These are phyloP conservation scores for Montipora capricornis DNA, from an alignment of 64 coral and sea anemone species.

Conservation along the genomic window DNA sequence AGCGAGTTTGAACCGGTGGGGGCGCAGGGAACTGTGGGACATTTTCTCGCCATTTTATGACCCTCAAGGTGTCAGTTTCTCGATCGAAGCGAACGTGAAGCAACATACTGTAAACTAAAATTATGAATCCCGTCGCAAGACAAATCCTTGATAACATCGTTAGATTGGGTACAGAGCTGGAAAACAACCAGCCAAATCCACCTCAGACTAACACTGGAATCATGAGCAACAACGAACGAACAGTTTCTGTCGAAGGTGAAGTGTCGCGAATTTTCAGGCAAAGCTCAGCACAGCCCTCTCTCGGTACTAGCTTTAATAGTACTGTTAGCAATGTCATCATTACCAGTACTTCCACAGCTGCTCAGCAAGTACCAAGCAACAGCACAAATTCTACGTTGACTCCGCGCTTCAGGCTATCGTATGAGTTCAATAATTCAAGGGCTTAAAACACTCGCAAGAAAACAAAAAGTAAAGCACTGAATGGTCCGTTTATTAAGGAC, in stretches of 20 bases:
- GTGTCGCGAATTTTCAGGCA: neutral
- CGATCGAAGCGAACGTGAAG: neutral
- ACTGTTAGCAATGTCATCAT: neutral
- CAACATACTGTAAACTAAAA: neutral
- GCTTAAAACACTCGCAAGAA: neutral
- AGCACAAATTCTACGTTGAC: neutral
- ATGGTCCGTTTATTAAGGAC: neutral
- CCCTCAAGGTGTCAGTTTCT: neutral
- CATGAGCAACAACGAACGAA: neutral
- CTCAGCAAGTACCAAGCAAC: neutral
- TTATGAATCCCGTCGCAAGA: neutral
- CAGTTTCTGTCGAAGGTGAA: neutral
- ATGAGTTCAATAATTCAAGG: neutral
- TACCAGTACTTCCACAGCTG: no score
- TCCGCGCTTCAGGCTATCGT: neutral
- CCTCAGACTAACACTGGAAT: neutral
- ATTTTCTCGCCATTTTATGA: neutral
- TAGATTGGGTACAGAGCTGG: neutral
- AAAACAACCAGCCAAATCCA: neutral
- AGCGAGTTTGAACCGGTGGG: neutral
- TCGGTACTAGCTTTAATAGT: neutral
- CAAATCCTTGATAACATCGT: conserved; percentile 3
- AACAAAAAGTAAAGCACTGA: neutral
- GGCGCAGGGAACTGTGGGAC: neutral
- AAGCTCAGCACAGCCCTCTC: neutral